Evolutionary conservation across 2,888 invertebrate genomes (phyloP), one percentile per base, ranked within the genome.

Genomic region (Tridacna gigas): DNA sequence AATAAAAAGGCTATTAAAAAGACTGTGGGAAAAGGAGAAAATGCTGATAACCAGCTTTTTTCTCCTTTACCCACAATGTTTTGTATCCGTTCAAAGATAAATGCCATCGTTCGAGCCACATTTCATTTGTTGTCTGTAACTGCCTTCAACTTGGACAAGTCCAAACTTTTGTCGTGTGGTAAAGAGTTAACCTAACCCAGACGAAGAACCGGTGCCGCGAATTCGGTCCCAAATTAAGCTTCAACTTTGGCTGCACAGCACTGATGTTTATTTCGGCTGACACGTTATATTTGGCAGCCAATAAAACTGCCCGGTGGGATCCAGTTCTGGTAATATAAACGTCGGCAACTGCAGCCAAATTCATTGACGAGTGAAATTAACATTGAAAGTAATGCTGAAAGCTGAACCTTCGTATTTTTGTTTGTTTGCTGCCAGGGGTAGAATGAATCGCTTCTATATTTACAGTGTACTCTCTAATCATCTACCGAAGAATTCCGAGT

Each of bases 281-380:
- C 37, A 37, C 37, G 37, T 37, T 37, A 37, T 37, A 37, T 37
- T 37, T 37, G 37, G 37, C 37, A 37, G 37, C 37, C 37, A 37
- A 37, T 37, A 37, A 51, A 71, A 45, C 22, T 71, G 51, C 26
- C 71, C 71, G 12, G 71, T 25, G 71, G 71, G 51, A 25, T 71
- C 51, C 51, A 48, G 22, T 71, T 71, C 71, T 25, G 71, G 51
- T 25, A 71, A 48, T 71, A 71, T 71, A 51, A 71, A 71, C 71
- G 71, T 71, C 71, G 51, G 51, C 11, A 51, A 51, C 13, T 12
- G 3, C 48, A n/a, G 71, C 71, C 71, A 71, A 51, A 71, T 71
- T 71, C 71, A 71, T 71, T 71, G 71, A 71, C 51, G 71, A 26
- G 71, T 71, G 71, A 71, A 71, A 71, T 71, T 71, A 71, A 71